phyloP scores from a whole-genome alignment of 2,113 vertebrate species.

The Neolamprologus caudopunctatus region DNA sequence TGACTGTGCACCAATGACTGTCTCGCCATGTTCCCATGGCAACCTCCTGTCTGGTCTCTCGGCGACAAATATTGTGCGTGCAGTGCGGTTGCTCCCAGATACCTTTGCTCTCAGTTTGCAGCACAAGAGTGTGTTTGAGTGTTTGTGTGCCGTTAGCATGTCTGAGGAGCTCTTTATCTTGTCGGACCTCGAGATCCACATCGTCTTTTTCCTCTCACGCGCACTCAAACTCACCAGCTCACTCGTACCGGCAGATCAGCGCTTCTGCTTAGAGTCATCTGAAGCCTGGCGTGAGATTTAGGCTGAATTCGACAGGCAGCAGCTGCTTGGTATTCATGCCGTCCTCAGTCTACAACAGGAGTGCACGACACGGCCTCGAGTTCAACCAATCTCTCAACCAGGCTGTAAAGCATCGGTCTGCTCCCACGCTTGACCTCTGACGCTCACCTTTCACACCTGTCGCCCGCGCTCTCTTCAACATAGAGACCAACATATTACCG shows the following conservation, averaged over 20 bases:
- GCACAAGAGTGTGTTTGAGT: not conserved
- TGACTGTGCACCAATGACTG: constrained; percentile 43
- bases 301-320: constrained; percentile 26
- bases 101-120: constrained; percentile 12
- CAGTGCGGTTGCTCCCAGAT: constrained; percentile 15
- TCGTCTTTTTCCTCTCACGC: not conserved
- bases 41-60: constrained; percentile 28
- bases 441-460: constrained; percentile 17
- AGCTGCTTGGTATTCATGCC: constrained; percentile 62
- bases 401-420: not conserved
- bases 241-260: not conserved
- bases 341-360: not conserved
- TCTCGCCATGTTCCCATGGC: constrained; percentile 43
- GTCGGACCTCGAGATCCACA: constrained; percentile 17
- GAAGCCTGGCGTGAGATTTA: constrained; percentile 47
- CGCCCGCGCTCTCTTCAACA: not conserved
- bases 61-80: not conserved
- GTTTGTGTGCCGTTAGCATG: constrained; percentile 15
- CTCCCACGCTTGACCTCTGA: constrained; percentile 2
- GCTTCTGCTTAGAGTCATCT: constrained; percentile 23
- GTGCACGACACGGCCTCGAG: not conserved
- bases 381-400: not conserved
- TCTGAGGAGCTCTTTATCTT: constrained; percentile 47
- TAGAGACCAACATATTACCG: not conserved
- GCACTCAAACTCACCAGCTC: not conserved